Conservation (phyloP, 2,113 vertebrate species). For the Scopus umbretta region DNA sequence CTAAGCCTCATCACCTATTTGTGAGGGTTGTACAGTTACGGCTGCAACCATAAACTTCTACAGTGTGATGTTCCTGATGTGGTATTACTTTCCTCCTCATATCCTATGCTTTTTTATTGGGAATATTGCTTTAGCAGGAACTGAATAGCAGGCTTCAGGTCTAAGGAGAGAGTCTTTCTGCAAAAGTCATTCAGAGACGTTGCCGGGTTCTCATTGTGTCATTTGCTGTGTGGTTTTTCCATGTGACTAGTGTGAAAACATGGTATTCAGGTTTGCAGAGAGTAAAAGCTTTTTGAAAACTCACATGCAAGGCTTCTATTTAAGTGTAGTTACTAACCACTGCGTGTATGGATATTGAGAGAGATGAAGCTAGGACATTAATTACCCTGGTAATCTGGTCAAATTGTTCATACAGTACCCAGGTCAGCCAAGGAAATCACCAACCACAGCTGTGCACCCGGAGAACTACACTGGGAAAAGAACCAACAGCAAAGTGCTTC, state of each 20-base stretch:
- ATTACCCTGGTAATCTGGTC: background rate
- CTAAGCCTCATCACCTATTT: background rate
- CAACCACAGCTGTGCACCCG: rapidly evolving
- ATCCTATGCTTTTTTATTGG: background rate
- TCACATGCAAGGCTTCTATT: background rate
- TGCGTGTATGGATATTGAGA: background rate
- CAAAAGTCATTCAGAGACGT: background rate
- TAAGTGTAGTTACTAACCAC: background rate
- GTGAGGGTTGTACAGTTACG: background rate
- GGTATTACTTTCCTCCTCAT: background rate
- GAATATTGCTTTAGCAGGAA: background rate
- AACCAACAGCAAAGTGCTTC: background rate
- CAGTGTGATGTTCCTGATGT: background rate
- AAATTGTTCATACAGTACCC: background rate
- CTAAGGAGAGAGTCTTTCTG: background rate
- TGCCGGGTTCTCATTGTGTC: background rate
- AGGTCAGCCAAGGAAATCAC: background rate
- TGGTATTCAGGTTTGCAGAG: background rate
- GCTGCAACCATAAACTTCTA: background rate
- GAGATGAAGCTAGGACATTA: background rate
- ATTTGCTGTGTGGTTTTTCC: background rate
- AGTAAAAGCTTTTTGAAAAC: background rate
- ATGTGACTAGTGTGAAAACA: background rate
- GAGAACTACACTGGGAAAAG: background rate
- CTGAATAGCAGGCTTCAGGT: background rate